Conservation (phyloP, 2,888 invertebrate genomes). For the Oligia strigilis region DNA sequence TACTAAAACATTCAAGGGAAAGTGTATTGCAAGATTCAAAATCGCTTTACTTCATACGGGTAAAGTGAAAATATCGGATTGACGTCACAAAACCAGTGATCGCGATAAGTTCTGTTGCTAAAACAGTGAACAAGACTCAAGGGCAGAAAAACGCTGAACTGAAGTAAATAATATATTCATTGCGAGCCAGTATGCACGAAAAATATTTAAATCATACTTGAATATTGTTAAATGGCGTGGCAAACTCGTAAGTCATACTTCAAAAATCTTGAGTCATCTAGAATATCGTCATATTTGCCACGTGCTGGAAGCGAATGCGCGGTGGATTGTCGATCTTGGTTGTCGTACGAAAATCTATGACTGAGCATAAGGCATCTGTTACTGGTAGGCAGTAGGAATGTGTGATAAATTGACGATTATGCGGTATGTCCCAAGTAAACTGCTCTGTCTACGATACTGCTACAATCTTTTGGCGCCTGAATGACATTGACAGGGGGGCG, state of each 20-base stretch:
- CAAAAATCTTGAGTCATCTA: slow-evolving; percentile 28
- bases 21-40: slow-evolving; percentile 1
- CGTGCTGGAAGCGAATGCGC: not conserved
- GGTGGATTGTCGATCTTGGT: not conserved
- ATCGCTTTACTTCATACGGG: not conserved
- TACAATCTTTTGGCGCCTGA: not conserved
- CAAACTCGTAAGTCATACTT: slow-evolving; percentile 1
- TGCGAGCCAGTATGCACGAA: not conserved
- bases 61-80: slow-evolving; percentile 35
- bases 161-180: slow-evolving; percentile 10
- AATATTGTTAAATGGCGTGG: not conserved
- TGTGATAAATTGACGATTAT: not conserved
- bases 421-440: not conserved
- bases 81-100: slow-evolving; percentile 29
- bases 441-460: not conserved
- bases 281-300: slow-evolving; percentile 18
- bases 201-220: slow-evolving; percentile 1
- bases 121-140: slow-evolving; percentile 16
- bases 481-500: not conserved
- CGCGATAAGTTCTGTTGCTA: slow-evolving; percentile 20
- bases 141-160: slow-evolving; percentile 22
- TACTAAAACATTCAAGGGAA: not conserved
- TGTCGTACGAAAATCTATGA: not conserved
- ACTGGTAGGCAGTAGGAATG: not conserved
- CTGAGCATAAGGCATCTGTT: not conserved